Evolutionary conservation across 1,140 invertebrate genomes (phyloP), one percentile per base, ranked within the genome.

Genomic region (Drosophila ercepeae): DNA sequence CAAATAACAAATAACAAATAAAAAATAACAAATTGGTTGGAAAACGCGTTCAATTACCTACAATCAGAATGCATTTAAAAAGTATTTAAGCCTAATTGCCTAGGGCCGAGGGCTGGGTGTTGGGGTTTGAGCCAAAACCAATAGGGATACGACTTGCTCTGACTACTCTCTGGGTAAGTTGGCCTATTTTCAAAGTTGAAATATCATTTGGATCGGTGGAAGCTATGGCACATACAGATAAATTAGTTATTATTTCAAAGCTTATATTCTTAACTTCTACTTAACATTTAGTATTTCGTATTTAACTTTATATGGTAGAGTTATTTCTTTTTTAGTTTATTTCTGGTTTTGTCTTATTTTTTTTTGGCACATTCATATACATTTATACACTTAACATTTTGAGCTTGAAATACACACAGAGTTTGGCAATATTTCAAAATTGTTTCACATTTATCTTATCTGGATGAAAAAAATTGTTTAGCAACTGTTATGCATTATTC

Each of bases 21-120:
- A 58, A 13, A 41, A 59, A 19, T 9, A 29, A 14, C 48, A 61
- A 51, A 59, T 27, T 42, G 27, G 19, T 19, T 7, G 8, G 67
- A 25, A 49, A 59, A 60, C 42, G 72, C 73, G 59, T 59, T 81
- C 75, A 84, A 84, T 84, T 84, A 74, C 63, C 81, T 73, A 64
- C 77, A 86, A 86, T 86, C 67, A 88, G 81, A 86, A 88, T 88
- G 77, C 73, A 70, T 88, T 86, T 86, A 81, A 86, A 88, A 77
- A 67, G 52, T 78, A 77, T 86, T 84, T 86, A 86, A 84, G 46
- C 61, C 82, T 76, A 86, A 77, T 86, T 81, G 76, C 46, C 61
- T 6, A 39, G 52, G 44, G 13, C 34, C 11, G 34, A 6, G 36
- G 4, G n/a, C n/a, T n/a, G n/a, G n/a, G n/a, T n/a, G n/a, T n/a